Evolutionary conservation across 2,797 vertebrate species (phyloP), one percentile per base, ranked within the genome.

Genomic region (Acanthornis magna): DNA sequence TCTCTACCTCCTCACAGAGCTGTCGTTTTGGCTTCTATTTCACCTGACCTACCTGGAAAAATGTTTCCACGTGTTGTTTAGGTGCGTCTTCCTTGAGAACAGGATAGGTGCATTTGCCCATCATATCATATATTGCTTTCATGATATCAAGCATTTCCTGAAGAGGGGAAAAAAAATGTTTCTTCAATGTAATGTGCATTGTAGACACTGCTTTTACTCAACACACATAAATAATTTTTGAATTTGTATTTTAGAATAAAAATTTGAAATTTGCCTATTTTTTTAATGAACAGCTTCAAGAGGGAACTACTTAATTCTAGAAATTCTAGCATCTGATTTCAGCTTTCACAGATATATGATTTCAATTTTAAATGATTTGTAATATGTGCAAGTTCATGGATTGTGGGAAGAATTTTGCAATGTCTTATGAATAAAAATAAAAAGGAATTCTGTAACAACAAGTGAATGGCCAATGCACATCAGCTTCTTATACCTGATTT

Each of bases 71-170:
- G 0, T 99, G 99, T 96, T 99, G 99, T 89, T 98, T 98, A 36
- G 99, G 99, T 1, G 99, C 98, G 88, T 99, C 99, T 93, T 99
- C 99, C 97, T 98, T 99, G 76, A 99, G 98, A 96, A 99, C 95
- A 13, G 99, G 99, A 58, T 99, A 99, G 50, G 99, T 99, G 94
- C 99, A 99, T 96, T 99, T 99, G 6, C 99, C 99, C 99, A 99
- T 99, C 99, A 99, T 99, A 96, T 99, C 99, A 7, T 99, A 99
- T 95, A 99, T 99, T 89, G 99, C 99, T 98, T 99, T 99, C 98
- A 99, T 99, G 95, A 99, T 99, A 96, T 99, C 99, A 30, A 99
- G 98, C 99, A 99, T 99, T 98, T 99, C 99, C 99, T 99, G 87
- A 53, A 74, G 83, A 85, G 87, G 87, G 40, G 84, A 76, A 76